Evolutionary conservation across 2,888 invertebrate genomes (phyloP).

Genomic region (Keiferia lycopersicella): DNA sequence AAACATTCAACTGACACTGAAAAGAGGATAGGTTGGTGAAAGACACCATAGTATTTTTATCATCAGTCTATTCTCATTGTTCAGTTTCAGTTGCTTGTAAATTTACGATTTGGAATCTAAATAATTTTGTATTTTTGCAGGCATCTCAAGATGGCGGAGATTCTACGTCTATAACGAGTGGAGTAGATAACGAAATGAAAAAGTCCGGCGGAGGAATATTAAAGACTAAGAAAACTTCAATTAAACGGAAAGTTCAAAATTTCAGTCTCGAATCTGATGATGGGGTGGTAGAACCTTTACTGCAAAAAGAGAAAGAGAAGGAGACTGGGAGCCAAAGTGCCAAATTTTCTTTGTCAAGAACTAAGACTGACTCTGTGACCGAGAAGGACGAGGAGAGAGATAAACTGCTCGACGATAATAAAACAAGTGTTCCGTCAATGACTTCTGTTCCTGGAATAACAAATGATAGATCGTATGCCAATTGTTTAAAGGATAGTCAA

Average conservation of each 20-base stretch:
- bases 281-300: constrained; percentile 67
- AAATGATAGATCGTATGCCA: constrained; percentile 38
- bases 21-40: too few relatives aligned
- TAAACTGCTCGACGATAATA: constrained; percentile 46
- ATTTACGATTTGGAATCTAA: not conserved
- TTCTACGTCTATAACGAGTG: constrained; percentile 65
- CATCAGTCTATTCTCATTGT: too few relatives aligned
- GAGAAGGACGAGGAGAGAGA: constrained; percentile 50
- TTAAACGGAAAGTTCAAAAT: constrained; percentile 66
- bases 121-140: constrained; percentile 51
- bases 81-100: too few relatives aligned
- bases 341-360: constrained; percentile 64
- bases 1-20: too few relatives aligned
- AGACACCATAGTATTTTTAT: too few relatives aligned
- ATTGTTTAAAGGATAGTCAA: constrained; percentile 42
- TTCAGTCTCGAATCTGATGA: constrained; percentile 69
- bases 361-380: constrained; percentile 62
- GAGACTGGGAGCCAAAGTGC: constrained; percentile 61
- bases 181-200: constrained; percentile 67
- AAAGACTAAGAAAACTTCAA: constrained; percentile 70
- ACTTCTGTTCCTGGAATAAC: constrained; percentile 35
- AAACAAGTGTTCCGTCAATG: constrained; percentile 36
- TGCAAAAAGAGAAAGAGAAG: constrained; percentile 63
- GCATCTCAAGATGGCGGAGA: constrained; percentile 72
- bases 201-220: constrained; percentile 67